These are phyloP conservation scores for Drosophila carrolli DNA, from an alignment of 1,140 invertebrate genomes.

Conservation along the genomic window DNA sequence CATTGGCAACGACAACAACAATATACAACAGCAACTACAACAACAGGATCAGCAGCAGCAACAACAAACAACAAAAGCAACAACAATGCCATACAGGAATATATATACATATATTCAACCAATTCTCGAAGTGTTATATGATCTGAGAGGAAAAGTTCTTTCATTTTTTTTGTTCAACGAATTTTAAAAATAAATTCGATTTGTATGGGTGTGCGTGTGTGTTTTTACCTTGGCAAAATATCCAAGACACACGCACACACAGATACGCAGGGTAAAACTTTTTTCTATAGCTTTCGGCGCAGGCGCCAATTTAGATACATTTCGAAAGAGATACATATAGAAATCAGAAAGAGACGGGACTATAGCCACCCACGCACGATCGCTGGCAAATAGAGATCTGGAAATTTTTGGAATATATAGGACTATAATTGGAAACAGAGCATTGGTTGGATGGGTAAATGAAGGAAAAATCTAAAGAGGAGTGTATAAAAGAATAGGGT, in stretches of 20 bases:
- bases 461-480: neutral
- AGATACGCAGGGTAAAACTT: slow-evolving; percentile 12
- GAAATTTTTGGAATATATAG: slow-evolving; percentile 29
- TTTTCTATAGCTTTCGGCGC: slow-evolving; percentile 33
- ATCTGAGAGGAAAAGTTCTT: slow-evolving; percentile 55
- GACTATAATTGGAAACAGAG: slow-evolving; percentile 11
- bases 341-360: slow-evolving; percentile 6
- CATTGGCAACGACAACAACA: slow-evolving; percentile 34
- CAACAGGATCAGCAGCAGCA: slow-evolving; percentile 29
- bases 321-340: slow-evolving; percentile 3
- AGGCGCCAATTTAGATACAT: slow-evolving; percentile 35
- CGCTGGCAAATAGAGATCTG: slow-evolving; percentile 8
- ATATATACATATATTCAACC: slow-evolving; percentile 20
- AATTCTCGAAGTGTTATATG: slow-evolving; percentile 69
- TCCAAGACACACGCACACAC: slow-evolving; percentile 41
- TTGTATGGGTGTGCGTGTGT: slow-evolving; percentile 19
- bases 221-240: slow-evolving; percentile 73
- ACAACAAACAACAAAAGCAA: slow-evolving; percentile 24
- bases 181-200: slow-evolving; percentile 73
- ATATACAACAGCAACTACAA: slow-evolving; percentile 38
- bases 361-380: slow-evolving; percentile 19
- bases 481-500: neutral
- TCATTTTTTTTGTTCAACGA: slow-evolving; percentile 29
- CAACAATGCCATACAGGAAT: slow-evolving; percentile 54
- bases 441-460: neutral